These are phyloP conservation scores for Simalia tracyae DNA, from an alignment of 2,797 vertebrate species.

Conservation along the genomic window DNA sequence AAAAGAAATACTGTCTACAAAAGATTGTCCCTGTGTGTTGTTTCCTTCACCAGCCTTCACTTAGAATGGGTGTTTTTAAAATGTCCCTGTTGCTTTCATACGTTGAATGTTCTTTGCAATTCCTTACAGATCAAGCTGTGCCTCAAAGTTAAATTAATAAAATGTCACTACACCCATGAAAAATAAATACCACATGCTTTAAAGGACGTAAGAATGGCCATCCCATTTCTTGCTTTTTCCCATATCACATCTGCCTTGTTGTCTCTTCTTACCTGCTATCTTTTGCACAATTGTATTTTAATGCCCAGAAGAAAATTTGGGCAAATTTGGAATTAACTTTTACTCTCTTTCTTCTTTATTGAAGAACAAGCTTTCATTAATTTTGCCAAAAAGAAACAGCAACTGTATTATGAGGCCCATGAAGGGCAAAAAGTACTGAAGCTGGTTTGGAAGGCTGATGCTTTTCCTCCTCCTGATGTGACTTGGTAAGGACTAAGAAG, in stretches of 20 bases:
- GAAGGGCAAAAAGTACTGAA: slow-evolving; percentile 75
- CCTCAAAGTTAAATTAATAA: background rate
- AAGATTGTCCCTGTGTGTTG: background rate
- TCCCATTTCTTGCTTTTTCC: background rate
- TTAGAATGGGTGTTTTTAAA: background rate
- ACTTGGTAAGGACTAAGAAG: slow-evolving; percentile 75
- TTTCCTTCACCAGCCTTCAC: background rate
- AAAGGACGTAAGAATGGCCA: background rate
- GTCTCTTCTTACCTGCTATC: background rate
- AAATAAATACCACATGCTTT: background rate
- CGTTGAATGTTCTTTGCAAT: background rate
- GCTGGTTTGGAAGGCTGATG: slow-evolving; percentile 79
- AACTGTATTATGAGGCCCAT: slow-evolving; percentile 39
- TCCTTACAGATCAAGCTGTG: background rate
- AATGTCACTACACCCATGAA: background rate
- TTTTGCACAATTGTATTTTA: background rate
- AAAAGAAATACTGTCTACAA: background rate
- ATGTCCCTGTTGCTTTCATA: background rate
- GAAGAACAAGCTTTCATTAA: slow-evolving; percentile 84
- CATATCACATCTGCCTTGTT: background rate
- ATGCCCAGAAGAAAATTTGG: background rate
- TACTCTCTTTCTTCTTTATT: slow-evolving; percentile 41
- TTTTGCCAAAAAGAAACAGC: slow-evolving; percentile 67
- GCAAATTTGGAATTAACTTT: background rate
- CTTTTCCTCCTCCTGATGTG: slow-evolving; percentile 76